Evolutionary conservation across 2,113 vertebrate species (phyloP).

Genomic region (Cyphomyrus discorhynchus): DNA sequence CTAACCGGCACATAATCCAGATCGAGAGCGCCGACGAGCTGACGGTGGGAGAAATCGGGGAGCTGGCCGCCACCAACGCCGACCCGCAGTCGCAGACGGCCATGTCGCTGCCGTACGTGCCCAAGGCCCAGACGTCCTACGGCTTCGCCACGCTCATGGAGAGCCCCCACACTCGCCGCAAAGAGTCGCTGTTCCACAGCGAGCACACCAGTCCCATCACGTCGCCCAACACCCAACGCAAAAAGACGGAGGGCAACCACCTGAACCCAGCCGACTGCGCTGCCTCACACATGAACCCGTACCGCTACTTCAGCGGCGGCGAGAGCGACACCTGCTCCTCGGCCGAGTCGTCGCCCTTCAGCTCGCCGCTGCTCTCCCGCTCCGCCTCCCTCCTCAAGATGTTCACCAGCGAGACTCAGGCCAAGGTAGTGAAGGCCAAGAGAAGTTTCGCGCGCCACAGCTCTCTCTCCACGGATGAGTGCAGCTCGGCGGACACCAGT

Average conservation of each 20-base stretch:
- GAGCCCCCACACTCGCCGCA: conserved; percentile 89
- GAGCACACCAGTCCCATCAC: conserved; percentile 79
- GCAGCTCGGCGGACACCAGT: conserved; percentile 84
- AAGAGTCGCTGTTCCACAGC: conserved; percentile 89
- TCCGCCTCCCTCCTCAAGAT: conserved; percentile 87
- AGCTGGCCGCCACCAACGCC: conserved; percentile 54
- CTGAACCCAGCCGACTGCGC: conserved; percentile 64
- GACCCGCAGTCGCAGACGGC: conserved; percentile 82
- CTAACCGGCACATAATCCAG: conserved; percentile 88
- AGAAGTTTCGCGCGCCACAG: conserved; percentile 16
- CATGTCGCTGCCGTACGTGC: conserved; percentile 84
- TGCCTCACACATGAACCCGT: conserved; percentile 75
- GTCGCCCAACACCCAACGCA: conserved; percentile 73
- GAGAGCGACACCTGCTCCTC: conserved; percentile 96
- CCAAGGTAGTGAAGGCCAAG: conserved; percentile 37
- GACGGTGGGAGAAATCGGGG: conserved; percentile 43
- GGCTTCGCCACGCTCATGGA: conserved; percentile 87
- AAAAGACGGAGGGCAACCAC: conserved; percentile 42
- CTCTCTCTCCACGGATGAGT: conserved; percentile 63
- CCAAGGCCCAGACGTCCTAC: conserved; percentile 90
- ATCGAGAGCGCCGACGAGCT: conserved; percentile 87
- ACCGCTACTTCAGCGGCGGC: conserved; percentile 84
- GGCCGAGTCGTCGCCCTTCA: conserved; percentile 86
- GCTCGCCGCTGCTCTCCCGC: conserved; percentile 84
- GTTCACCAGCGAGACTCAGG: conserved; percentile 88